These are phyloP conservation scores for Cistogaster globosa DNA, from an alignment of 2,888 invertebrate species.

Conservation along the genomic window DNA sequence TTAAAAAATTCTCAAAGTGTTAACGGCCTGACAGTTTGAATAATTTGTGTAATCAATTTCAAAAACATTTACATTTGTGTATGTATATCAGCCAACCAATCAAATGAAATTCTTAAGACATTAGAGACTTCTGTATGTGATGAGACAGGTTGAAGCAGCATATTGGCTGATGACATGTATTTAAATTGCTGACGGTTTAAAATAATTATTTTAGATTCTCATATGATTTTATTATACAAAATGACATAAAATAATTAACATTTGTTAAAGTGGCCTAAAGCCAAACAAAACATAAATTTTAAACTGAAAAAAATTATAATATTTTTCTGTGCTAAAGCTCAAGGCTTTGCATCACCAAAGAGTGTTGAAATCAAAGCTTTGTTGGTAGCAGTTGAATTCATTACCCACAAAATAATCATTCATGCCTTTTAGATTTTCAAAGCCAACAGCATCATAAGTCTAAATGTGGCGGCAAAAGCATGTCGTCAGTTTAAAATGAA, in stretches of 20 bases:
- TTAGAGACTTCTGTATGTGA: slow-evolving; percentile 19
- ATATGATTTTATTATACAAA: slow-evolving; percentile 64
- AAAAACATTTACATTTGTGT: slow-evolving; percentile 46
- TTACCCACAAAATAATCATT: slow-evolving; percentile 49
- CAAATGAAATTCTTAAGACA: not conserved
- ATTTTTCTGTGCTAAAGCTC: slow-evolving; percentile 11
- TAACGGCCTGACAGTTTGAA: slow-evolving; percentile 63
- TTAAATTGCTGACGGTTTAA: slow-evolving; percentile 17
- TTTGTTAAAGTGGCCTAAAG: slow-evolving; percentile 49
- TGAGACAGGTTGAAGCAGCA: not conserved
- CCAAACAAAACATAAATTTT: slow-evolving; percentile 56
- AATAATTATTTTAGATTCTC: slow-evolving; percentile 41
- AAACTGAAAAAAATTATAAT: slow-evolving; percentile 12
- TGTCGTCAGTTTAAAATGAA: slow-evolving; percentile 58
- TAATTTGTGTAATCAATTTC: slow-evolving; percentile 64
- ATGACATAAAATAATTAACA: slow-evolving; percentile 70
- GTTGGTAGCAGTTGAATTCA: slow-evolving; percentile 61
- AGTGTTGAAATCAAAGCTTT: slow-evolving; percentile 17
- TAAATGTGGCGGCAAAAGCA: slow-evolving; percentile 54
- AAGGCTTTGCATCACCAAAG: slow-evolving; percentile 39
- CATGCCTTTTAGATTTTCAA: slow-evolving; percentile 50
- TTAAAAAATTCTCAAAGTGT: slow-evolving; percentile 41
- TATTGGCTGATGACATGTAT: slow-evolving; percentile 26
- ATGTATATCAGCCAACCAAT: not conserved
- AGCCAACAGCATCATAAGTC: not conserved